A percentile compares a stretch with the other conserved stretches of the same genome.
phyloP scores from a whole-genome alignment of 2,797 vertebrate species.

The Melanotaenia maccullochi region DNA sequence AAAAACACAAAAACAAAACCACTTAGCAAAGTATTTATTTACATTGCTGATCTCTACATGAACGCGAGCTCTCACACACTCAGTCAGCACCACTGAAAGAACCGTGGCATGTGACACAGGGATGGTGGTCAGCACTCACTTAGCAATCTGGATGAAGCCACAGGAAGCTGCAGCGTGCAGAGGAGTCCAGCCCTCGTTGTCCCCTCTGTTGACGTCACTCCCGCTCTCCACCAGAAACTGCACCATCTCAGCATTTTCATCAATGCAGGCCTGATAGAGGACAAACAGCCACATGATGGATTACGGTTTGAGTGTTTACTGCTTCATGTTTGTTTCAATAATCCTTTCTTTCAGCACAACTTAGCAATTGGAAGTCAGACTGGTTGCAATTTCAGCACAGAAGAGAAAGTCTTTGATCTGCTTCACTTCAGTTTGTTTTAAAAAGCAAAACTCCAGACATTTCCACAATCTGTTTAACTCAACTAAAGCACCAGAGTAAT shows the following conservation, averaged over 20 bases:
- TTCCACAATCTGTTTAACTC: slow-evolving; percentile 44
- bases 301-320: slow-evolving; percentile 14
- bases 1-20: not conserved
- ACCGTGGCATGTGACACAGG: not conserved
- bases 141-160: slow-evolving; percentile 84
- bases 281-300: slow-evolving; percentile 41
- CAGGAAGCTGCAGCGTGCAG: slow-evolving; percentile 86
- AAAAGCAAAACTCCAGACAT: slow-evolving; percentile 45
- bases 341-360: not conserved
- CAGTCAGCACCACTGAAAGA: not conserved
- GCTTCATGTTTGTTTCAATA: slow-evolving; percentile 20
- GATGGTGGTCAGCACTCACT: slow-evolving; percentile 67
- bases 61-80: not conserved
- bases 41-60: not conserved
- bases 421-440: slow-evolving; percentile 38
- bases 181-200: slow-evolving; percentile 90
- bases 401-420: slow-evolving; percentile 14
- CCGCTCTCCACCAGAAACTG: slow-evolving; percentile 88
- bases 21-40: not conserved
- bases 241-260: slow-evolving; percentile 89
- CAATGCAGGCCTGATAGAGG: slow-evolving; percentile 84
- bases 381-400: slow-evolving; percentile 11
- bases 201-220: slow-evolving; percentile 84
- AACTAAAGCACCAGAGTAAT: slow-evolving; percentile 29
- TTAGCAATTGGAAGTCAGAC: slow-evolving; percentile 3